These are phyloP conservation scores for Hedya salicella DNA, from an alignment of 2,888 invertebrate genomes.

Conservation along the genomic window DNA sequence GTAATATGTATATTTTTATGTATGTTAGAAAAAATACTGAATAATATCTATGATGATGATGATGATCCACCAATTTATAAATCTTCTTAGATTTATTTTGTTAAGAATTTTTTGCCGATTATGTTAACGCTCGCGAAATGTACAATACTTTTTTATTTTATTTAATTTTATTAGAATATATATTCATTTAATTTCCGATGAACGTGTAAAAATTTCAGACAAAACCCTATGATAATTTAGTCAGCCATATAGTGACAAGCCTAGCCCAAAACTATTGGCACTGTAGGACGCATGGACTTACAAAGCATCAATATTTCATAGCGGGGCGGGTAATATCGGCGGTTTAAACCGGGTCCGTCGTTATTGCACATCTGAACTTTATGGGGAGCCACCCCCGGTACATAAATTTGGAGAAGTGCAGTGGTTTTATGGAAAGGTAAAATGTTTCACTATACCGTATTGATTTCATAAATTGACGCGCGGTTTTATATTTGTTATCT, in stretches of 20 bases:
- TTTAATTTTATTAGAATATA: too few species aligned
- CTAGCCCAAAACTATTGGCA: constrained; percentile 56
- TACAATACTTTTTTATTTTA: too few species aligned
- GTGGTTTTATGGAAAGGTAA: constrained; percentile 73
- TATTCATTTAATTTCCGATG: too few species aligned
- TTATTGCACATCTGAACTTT: constrained; percentile 80
- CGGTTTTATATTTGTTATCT: constrained; percentile 14
- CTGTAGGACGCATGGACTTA: constrained; percentile 54
- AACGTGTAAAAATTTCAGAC: too few species aligned
- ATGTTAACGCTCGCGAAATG: too few species aligned
- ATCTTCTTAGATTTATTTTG: too few species aligned
- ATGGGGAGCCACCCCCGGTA: constrained; percentile 77
- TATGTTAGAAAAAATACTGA: too few species aligned
- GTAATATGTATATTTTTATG: too few species aligned
- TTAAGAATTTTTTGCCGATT: too few species aligned
- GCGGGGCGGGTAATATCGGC: constrained; percentile 70
- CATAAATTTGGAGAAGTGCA: constrained; percentile 80
- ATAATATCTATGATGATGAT: too few species aligned
- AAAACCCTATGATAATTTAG: too few species aligned
- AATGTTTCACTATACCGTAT: constrained; percentile 71
- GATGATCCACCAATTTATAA: too few species aligned
- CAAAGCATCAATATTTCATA: constrained; percentile 77
- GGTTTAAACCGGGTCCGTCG: constrained; percentile 78
- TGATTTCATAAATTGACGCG: constrained; percentile 70
- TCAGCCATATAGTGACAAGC: constrained; percentile 22